These are phyloP conservation scores for Peromyscus maniculatus DNA, from an alignment of 2,113 vertebrate genomes.

Conservation along the genomic window DNA sequence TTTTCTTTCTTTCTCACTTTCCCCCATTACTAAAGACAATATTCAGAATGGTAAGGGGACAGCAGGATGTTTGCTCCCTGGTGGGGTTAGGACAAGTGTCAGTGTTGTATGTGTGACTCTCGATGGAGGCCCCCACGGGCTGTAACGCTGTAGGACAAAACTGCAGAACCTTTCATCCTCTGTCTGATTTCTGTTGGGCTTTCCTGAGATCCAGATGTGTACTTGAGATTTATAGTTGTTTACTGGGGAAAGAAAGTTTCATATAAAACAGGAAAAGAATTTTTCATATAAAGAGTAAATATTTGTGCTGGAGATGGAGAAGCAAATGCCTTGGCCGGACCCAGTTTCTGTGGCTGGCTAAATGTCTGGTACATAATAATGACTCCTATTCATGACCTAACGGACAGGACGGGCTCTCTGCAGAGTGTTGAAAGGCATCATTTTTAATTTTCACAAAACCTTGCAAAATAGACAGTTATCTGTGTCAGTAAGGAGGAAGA, in stretches of 20 bases:
- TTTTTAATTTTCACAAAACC: background rate
- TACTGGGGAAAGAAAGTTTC: conserved; percentile 70
- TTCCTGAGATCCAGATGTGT: conserved; percentile 21
- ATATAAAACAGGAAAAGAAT: conserved; percentile 68
- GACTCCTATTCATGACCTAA: conserved; percentile 60
- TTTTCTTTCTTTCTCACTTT: background rate
- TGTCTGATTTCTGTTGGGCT: background rate
- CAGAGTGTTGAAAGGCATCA: background rate
- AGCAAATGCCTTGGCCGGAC: conserved; percentile 51
- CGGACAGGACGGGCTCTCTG: background rate
- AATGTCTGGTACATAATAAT: conserved; percentile 57
- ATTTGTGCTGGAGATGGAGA: conserved; percentile 71
- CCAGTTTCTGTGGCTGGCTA: conserved; percentile 48
- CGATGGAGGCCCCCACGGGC: conserved; percentile 31
- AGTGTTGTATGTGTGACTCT: background rate
- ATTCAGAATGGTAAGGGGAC: background rate
- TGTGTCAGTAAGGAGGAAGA: background rate
- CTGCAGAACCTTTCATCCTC: conserved; percentile 9
- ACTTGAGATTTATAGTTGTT: conserved; percentile 75
- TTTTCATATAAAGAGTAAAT: conserved; percentile 75
- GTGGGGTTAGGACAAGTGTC: background rate
- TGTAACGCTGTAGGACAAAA: conserved; percentile 43
- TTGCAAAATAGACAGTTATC: background rate
- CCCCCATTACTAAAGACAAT: background rate
- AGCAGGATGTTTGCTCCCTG: background rate